Evolutionary conservation across 2,888 invertebrate species (phyloP).

Genomic region (Trilocha varians): DNA sequence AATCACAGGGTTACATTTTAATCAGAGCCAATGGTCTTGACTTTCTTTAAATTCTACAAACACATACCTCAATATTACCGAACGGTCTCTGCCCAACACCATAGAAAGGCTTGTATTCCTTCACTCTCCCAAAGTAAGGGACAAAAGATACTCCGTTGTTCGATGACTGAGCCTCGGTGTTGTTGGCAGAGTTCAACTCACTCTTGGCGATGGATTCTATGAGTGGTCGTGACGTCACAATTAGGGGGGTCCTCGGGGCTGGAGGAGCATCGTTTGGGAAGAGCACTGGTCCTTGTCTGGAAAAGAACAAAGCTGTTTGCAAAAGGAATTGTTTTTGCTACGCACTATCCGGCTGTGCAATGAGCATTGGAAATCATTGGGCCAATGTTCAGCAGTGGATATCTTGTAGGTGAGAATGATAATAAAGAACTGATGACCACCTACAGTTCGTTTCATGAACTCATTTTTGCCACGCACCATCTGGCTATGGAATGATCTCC

Average conservation of each 20-base stretch:
- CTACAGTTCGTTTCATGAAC: too few relatives aligned
- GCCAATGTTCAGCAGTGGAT: too few relatives aligned
- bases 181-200: constrained; percentile 46
- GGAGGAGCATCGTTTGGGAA: constrained; percentile 57
- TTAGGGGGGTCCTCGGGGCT: constrained; percentile 45
- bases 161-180: constrained; percentile 27
- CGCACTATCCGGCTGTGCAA: too few relatives aligned
- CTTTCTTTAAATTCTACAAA: too few relatives aligned
- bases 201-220: constrained; percentile 51
- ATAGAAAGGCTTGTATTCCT: constrained; percentile 20
- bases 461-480: too few relatives aligned
- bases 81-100: not conserved
- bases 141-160: constrained; percentile 23
- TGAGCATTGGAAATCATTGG: too few relatives aligned
- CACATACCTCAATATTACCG: not conserved
- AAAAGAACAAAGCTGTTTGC: too few relatives aligned
- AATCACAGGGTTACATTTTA: too few relatives aligned
- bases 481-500: too few relatives aligned
- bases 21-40: too few relatives aligned
- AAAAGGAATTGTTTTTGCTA: not conserved
- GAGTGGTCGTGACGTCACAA: constrained; percentile 58
- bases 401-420: too few relatives aligned
- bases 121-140: constrained; percentile 27
- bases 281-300: constrained; percentile 60
- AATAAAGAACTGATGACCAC: too few relatives aligned